Base-by-base conservation (phyloP, 2,888 invertebrate species). In the Syrista parreyssii region DNA sequence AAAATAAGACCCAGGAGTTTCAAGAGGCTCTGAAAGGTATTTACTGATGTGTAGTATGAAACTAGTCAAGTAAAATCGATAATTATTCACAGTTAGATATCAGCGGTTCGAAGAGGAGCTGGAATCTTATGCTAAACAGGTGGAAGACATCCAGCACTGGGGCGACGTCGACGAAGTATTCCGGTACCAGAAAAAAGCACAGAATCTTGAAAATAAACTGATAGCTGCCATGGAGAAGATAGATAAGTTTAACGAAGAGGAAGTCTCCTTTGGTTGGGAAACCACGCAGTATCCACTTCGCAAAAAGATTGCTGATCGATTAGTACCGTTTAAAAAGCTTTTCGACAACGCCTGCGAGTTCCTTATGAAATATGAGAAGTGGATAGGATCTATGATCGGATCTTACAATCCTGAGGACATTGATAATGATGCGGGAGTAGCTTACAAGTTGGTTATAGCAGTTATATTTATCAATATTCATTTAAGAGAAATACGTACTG, bases 211-310 rank as follows among this genome's bases (percentile, higher is more conserved):
- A 89, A 94, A 95, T 79, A 94, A 94, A 93, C 93, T 98, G 81
- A 92, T 95, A 74, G 91, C 92, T 6, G 98, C 98, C 1, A 94
- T 97, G 92, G 94, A 94, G 76, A 95, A 94, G 84, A 97, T 98
- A 82, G 97, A 98, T 87, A 95, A 95, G 80, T 98, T 99, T 85
- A 99, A 99, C 90, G 96, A 96, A 89, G 98, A 99, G 90, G 99
- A 99, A 90, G 92, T 93, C 0, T 94, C 97, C 0, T 98, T 96
- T 89, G 96, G 96, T n/a, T 98, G 96, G 95, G 97, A 98, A 86
- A 92, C 95, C 6, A 97, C 98, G 0, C 96, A 96, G 84, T 99
- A 98, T 92, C 97, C 98, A 0, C 93, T 96, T 82, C 93, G 98
- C 76, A 97, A 97, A 91, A 92, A 93, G 81, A 92, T 96, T 0